phyloP scores from a whole-genome alignment of 2,888 invertebrate species.

The Diadegma fenestrale region DNA sequence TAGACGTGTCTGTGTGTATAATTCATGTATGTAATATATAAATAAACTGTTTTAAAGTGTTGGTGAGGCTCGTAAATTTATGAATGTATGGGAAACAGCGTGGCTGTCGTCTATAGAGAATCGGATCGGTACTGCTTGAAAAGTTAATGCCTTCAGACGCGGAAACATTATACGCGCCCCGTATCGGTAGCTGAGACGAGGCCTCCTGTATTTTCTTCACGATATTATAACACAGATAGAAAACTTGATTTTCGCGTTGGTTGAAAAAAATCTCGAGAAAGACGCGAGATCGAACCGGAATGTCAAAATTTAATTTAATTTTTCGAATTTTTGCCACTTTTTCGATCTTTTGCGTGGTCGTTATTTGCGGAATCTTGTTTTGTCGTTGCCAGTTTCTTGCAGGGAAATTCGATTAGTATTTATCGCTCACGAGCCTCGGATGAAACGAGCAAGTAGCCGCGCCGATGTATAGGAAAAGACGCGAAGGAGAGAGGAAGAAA shows the following conservation, averaged over 20 bases:
- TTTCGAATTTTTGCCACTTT: too few relatives aligned
- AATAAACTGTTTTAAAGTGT: slow-evolving; percentile 1
- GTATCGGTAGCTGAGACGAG: slow-evolving; percentile 69
- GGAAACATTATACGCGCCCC: slow-evolving; percentile 64
- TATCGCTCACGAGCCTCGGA: slow-evolving; percentile 1
- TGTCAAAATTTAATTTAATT: background rate
- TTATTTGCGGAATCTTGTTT: background rate
- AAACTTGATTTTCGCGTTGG: background rate
- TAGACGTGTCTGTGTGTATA: background rate
- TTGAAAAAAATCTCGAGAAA: background rate
- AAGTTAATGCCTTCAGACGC: slow-evolving; percentile 48
- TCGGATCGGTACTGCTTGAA: slow-evolving; percentile 53
- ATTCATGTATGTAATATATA: background rate
- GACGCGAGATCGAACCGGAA: background rate
- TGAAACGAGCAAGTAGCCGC: slow-evolving; percentile 20
- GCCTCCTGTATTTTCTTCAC: background rate
- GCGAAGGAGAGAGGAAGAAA: background rate
- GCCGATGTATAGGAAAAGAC: background rate
- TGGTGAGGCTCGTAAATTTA: background rate
- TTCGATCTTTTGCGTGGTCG: background rate
- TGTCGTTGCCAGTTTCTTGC: too few relatives aligned
- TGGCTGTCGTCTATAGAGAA: slow-evolving; percentile 31
- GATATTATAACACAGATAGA: background rate
- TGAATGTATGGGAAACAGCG: slow-evolving; percentile 19
- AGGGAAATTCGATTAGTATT: slow-evolving; percentile 15